Evolutionary conservation across 2,113 vertebrate species (phyloP), one percentile per base, ranked within the genome.

Genomic region (Corythoichthys haematopterus): DNA sequence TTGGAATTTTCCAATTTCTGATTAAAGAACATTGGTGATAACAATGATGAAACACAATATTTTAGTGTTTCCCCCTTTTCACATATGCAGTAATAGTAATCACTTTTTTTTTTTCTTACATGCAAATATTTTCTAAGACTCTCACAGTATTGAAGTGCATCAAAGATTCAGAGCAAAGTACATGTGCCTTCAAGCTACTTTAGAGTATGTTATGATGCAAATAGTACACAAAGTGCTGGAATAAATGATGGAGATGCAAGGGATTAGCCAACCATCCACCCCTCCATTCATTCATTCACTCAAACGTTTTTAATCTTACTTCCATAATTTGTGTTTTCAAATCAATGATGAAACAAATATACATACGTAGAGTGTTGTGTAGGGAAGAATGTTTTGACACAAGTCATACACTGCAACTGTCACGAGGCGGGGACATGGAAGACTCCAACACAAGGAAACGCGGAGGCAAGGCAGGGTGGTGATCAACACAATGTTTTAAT

Each of bases 21-120:
- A 80, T 84, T 77, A 78, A 83, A 83, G 72, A 47, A 69, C 80
- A 69, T 6, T 20, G 70, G 37, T 65, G 60, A 75, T 70, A 68
- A 82, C 72, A 75, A 57, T 35, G 68, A 63, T 10, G 47, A 68
- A 74, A 74, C 58, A 35, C 51, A 57, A 65, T 61, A 69, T 72
- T 70, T n/a, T 20, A n/a, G n/a, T 64, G 4, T 57, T 56, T 33
- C 38, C 55, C 36, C 38, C 55, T 0, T 2, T 40, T 46, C 15
- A 58, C 14, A 15, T 35, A 28, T 28, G 20, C 20, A 28, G 4
- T 48, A 37, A 7, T 20, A 20, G 6, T 48, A 37, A 7, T 38
- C 43, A 40, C 43, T 63, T 33, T 37, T 55, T 15, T 15, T 4
- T 47, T 60, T 4, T 13, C 6, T 28, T 43, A 20, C 12, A 63